Evolutionary conservation across 2,888 invertebrate species (phyloP).

Genomic region (Labia minor): DNA sequence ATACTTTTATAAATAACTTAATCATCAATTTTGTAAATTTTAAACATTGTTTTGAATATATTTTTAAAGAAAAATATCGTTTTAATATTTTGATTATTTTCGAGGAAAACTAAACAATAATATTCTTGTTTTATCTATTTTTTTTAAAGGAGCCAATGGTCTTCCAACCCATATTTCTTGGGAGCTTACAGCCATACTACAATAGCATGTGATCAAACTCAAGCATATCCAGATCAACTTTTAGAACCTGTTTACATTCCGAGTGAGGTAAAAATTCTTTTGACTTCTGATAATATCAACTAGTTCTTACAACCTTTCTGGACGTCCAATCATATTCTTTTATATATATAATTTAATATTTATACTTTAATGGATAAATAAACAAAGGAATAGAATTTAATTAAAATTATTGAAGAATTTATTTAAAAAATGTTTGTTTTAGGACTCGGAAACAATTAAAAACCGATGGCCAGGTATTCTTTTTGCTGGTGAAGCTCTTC

Average conservation of each 20-base stretch:
- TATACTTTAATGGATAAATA: too few species aligned
- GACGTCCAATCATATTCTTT: too few species aligned
- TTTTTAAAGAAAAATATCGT: too few species aligned
- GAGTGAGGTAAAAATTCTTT: background rate
- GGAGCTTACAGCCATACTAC: slow-evolving; percentile 51
- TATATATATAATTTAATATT: too few species aligned
- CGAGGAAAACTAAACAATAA: too few species aligned
- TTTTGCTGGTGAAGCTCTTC: slow-evolving; percentile 55
- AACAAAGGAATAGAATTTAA: slow-evolving; percentile 13
- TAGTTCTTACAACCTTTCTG: too few species aligned
- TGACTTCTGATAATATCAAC: background rate
- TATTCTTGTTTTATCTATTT: too few species aligned
- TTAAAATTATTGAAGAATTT: too few species aligned
- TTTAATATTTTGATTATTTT: too few species aligned
- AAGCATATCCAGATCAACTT: slow-evolving; percentile 36
- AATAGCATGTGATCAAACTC: slow-evolving; percentile 39
- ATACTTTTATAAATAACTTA: background rate
- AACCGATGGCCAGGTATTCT: slow-evolving; percentile 41
- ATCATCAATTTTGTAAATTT: background rate
- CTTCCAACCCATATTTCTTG: slow-evolving; percentile 42
- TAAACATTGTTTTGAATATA: background rate
- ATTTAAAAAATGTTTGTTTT: too few species aligned
- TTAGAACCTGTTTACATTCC: slow-evolving; percentile 36
- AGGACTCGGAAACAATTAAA: background rate
- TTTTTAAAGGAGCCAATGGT: slow-evolving; percentile 44